Conservation (phyloP, 2,797 vertebrate species). For the Platalea minor region DNA sequence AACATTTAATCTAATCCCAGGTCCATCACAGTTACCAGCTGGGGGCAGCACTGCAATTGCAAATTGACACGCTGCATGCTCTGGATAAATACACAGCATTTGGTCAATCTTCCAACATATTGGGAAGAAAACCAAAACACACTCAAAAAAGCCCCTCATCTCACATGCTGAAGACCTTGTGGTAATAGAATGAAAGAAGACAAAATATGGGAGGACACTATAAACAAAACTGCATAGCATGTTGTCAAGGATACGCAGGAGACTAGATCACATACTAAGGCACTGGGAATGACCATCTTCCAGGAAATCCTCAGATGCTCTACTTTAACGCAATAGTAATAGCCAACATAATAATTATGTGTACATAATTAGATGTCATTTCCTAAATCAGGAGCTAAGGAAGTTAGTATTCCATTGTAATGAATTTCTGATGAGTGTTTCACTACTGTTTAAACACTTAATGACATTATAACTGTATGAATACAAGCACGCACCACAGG, state of each 20-base stretch:
- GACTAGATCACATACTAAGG: neutral
- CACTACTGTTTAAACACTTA: neutral
- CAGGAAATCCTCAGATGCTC: neutral
- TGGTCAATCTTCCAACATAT: neutral
- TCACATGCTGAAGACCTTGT: neutral
- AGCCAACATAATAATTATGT: neutral
- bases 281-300: neutral
- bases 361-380: neutral
- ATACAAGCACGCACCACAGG: neutral
- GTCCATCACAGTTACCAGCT: constrained; percentile 67
- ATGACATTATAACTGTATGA: neutral
- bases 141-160: neutral
- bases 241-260: neutral
- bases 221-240: neutral
- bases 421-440: neutral
- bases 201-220: neutral
- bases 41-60: constrained; percentile 78
- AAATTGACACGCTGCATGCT: neutral
- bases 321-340: neutral
- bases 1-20: neutral
- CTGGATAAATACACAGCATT: fast-evolving
- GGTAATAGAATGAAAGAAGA: neutral
- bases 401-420: neutral
- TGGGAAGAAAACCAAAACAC: neutral
- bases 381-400: neutral